Percentiles rank a stretch among this genome's conserved stretches.
Evolutionary conservation across 2,113 vertebrate species (phyloP).

Genomic region (Podocnemis expansa): DNA sequence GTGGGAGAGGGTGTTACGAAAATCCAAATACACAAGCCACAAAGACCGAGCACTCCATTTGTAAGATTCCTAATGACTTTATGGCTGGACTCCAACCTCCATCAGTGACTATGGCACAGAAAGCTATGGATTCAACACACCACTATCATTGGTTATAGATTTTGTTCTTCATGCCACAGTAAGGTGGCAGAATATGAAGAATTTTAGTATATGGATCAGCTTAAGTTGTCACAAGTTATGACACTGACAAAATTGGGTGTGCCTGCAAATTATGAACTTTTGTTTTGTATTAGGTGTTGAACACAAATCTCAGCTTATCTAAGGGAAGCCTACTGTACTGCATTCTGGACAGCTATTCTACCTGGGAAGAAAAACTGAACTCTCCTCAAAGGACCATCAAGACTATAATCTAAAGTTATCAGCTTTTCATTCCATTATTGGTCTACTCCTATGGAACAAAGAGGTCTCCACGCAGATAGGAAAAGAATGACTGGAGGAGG

Average conservation of each 20-base stretch:
- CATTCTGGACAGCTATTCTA: not conserved
- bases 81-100: not conserved
- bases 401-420: no score
- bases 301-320: no score
- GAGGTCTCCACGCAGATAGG: no score
- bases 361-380: not conserved
- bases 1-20: not conserved
- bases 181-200: not conserved
- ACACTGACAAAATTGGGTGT: not conserved
- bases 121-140: not conserved
- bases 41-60: not conserved
- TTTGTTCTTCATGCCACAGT: rapidly evolving
- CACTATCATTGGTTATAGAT: not conserved
- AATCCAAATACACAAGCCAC: not conserved
- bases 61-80: slow-evolving; percentile 13
- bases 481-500: no score
- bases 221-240: not conserved
- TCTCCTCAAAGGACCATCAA: not conserved
- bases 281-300: not conserved
- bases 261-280: not conserved
- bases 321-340: not conserved
- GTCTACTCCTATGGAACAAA: not conserved
- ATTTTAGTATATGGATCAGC: rapidly evolving
- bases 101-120: not conserved
- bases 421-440: not conserved